A percentile compares a stretch with the other conserved stretches of the same genome.
Conservation (phyloP, 2,113 vertebrate species). For the Cisticola juncidis region DNA sequence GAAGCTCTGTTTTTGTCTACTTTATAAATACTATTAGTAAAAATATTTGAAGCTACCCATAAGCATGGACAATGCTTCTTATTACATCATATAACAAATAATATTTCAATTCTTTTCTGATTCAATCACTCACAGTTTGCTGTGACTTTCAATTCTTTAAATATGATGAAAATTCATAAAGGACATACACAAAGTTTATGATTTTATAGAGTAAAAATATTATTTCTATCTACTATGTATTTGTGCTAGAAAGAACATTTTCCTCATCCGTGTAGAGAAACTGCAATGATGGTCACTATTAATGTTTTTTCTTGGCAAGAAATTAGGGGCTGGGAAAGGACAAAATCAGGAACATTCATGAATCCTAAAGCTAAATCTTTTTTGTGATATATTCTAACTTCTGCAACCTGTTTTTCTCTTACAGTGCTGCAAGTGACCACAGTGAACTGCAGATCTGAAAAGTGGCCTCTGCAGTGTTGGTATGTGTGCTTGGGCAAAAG, state of each 20-base stretch:
- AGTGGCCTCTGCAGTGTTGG: not conserved
- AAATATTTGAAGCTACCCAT: not conserved
- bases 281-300: not conserved
- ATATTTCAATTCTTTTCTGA: not conserved
- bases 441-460: not conserved
- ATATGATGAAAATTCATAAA: not conserved
- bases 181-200: not conserved
- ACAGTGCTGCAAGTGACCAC: not conserved
- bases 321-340: not conserved
- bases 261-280: not conserved
- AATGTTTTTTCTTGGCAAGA: not conserved
- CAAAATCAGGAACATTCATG: not conserved
- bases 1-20: not conserved
- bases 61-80: not conserved
- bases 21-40: not conserved
- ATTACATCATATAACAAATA: not conserved
- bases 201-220: not conserved
- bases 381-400: not conserved
- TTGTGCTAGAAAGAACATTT: not conserved
- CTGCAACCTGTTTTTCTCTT: not conserved
- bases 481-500: not conserved
- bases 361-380: not conserved
- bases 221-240: not conserved
- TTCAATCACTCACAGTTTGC: not conserved
- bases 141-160: not conserved